Conservation (phyloP, 2,113 vertebrate genomes). For the Petrocephalus microphthalmus region DNA sequence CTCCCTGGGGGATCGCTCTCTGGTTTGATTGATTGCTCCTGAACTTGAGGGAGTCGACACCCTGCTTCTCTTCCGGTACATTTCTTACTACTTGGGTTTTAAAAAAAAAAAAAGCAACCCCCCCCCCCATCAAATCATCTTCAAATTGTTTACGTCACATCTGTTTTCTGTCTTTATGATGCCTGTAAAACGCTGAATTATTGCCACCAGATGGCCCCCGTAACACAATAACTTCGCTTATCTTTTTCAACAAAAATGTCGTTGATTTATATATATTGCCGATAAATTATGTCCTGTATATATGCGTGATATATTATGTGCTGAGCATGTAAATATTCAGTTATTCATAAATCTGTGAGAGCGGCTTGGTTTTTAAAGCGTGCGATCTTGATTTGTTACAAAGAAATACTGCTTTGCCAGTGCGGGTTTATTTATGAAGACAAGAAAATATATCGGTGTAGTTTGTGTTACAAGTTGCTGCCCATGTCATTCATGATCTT, state of each 20-base stretch:
- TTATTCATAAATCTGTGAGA: constrained; percentile 18
- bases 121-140: constrained; percentile 64
- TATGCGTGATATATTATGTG: not conserved
- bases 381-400: not conserved
- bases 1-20: constrained; percentile 77
- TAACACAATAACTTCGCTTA: constrained; percentile 22
- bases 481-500: not conserved
- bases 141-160: constrained; percentile 74
- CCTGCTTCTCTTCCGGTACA: constrained; percentile 69
- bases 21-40: constrained; percentile 77
- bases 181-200: constrained; percentile 51
- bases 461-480: not conserved
- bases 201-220: constrained; percentile 26
- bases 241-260: constrained; percentile 22
- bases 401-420: not conserved
- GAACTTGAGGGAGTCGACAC: constrained; percentile 76
- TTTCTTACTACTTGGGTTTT: constrained; percentile 39
- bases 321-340: not conserved
- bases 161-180: constrained; percentile 60
- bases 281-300: constrained; percentile 16
- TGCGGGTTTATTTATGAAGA: not conserved
- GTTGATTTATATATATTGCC: constrained; percentile 24
- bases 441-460: not conserved
- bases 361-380: not conserved
- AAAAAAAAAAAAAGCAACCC: not conserved